Evolutionary conservation across 2,113 vertebrate species (phyloP).

Genomic region (Nerophis lumbriciformis): DNA sequence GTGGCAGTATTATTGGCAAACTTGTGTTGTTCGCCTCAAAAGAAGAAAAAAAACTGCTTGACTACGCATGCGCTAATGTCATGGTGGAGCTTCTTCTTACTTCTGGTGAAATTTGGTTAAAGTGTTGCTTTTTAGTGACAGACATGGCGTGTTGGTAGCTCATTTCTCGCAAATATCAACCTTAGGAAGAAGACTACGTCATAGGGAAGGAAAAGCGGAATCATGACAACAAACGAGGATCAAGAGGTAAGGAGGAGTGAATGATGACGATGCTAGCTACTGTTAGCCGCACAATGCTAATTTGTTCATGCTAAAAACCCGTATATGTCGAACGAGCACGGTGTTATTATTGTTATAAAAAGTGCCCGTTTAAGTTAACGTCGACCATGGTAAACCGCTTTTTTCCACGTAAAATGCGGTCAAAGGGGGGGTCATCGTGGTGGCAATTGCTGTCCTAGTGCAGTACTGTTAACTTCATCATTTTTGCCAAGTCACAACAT

Average conservation of each 20-base stretch:
- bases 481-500: too few relatives aligned
- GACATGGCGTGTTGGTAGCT: not conserved
- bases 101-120: not conserved
- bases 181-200: not conserved
- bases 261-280: not conserved
- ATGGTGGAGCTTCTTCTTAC: not conserved
- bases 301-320: not conserved
- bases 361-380: too few relatives aligned
- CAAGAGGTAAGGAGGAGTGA: conserved; percentile 77
- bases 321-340: too few relatives aligned
- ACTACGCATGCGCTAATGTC: not conserved
- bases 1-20: not conserved
- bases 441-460: too few relatives aligned
- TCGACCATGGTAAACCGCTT: too few relatives aligned
- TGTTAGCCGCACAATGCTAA: conserved; percentile 35
- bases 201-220: not conserved
- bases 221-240: conserved; percentile 90
- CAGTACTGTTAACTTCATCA: too few relatives aligned
- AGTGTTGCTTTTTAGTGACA: not conserved
- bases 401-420: too few relatives aligned
- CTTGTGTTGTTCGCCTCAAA: not conserved
- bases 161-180: not conserved
- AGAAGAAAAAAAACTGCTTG: not conserved
- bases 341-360: too few relatives aligned
- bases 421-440: too few relatives aligned